These are phyloP conservation scores for Brassicogethes aeneus DNA, from an alignment of 2,888 invertebrate genomes.

Conservation along the genomic window DNA sequence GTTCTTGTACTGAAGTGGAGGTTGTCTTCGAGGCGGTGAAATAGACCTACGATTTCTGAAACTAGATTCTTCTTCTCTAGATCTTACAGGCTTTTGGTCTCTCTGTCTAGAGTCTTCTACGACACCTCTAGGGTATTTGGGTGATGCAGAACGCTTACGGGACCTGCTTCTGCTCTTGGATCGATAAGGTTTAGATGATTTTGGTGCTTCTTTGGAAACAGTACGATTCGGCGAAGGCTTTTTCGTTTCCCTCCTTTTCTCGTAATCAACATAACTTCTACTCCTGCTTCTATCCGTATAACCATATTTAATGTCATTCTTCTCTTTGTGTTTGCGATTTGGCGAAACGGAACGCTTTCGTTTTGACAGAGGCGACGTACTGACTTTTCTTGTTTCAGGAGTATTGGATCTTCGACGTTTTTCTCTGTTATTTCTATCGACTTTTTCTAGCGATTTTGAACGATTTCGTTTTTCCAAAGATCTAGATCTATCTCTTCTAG, in stretches of 20 bases:
- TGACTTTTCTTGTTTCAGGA: no score
- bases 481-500: constrained; percentile 5
- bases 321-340: neutral
- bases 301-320: no score
- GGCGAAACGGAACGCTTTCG: constrained; percentile 2
- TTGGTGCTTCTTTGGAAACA: no score
- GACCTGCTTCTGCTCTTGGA: neutral
- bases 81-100: neutral
- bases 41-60: neutral
- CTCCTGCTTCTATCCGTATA: constrained; percentile 8
- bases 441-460: constrained; percentile 8
- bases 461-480: constrained; percentile 7
- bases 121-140: no score
- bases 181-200: no score
- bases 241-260: constrained; percentile 3
- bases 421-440: constrained; percentile 24
- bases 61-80: neutral
- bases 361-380: constrained; percentile 3
- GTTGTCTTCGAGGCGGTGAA: no score
- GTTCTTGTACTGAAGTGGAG: no score
- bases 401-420: constrained; percentile 8
- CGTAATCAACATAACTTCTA: constrained; percentile 8
- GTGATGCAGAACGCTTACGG: neutral
- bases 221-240: constrained; percentile 5
- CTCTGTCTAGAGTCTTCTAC: no score